A percentile compares a stretch with the other conserved stretches of the same genome.
Evolutionary conservation across 2,113 vertebrate genomes (phyloP).

Genomic region (Podilymbus podiceps): DNA sequence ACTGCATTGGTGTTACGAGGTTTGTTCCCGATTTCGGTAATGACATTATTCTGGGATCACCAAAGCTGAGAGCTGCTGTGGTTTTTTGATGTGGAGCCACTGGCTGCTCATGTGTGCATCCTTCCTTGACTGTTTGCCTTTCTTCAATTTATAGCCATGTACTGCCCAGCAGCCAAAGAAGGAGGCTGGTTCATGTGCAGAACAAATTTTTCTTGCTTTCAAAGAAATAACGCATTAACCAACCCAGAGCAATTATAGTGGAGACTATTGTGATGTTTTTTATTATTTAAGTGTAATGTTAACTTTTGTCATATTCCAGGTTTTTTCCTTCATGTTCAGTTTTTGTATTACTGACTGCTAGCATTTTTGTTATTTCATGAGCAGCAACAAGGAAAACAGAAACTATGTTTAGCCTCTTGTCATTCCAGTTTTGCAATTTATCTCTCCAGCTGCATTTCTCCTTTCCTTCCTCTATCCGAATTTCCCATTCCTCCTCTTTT

Average conservation of each 20-base stretch:
- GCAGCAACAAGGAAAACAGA: not conserved
- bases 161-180: not conserved
- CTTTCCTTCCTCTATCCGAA: not conserved
- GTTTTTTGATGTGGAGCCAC: too few relatives aligned
- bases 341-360: not conserved
- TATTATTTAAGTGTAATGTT: not conserved
- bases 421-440: not conserved
- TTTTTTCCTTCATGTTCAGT: not conserved
- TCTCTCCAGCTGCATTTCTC: not conserved
- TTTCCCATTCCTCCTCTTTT: not conserved
- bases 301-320: not conserved
- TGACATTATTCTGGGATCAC: not conserved
- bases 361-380: not conserved
- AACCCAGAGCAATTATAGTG: not conserved
- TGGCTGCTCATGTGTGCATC: too few relatives aligned
- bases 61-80: not conserved
- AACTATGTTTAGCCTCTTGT: not conserved
- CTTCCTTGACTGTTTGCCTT: not conserved
- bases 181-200: not conserved
- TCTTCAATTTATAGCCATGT: not conserved
- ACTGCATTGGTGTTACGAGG: too few relatives aligned
- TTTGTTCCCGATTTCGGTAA: too few relatives aligned
- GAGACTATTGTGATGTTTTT: fast-evolving
- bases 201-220: not conserved
- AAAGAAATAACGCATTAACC: not conserved